phyloP scores from a whole-genome alignment of 2,888 invertebrate genomes.

The Pasiphila rectangulata region DNA sequence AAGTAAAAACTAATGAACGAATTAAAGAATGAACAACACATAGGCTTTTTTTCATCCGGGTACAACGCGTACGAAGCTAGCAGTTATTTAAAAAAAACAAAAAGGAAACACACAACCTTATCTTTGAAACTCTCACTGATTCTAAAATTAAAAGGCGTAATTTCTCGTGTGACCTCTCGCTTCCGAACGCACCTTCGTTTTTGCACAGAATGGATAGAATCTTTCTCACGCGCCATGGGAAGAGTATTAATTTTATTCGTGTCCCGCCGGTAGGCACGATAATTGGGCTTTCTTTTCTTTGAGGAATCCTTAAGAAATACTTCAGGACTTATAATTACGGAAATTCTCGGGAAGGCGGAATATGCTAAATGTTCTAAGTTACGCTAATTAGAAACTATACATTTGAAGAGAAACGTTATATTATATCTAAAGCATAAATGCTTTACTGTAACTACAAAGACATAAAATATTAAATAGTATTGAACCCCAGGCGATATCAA shows the following conservation, averaged over 20 bases:
- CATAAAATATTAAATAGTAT: too few relatives aligned
- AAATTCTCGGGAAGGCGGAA: neutral
- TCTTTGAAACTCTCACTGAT: conserved; percentile 24
- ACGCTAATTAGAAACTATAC: too few relatives aligned
- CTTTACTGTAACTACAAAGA: neutral
- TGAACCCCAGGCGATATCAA: neutral
- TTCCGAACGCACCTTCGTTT: conserved; percentile 59
- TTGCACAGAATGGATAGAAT: conserved; percentile 74
- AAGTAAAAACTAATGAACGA: too few relatives aligned
- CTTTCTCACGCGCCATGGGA: conserved; percentile 76
- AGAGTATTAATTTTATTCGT: conserved; percentile 49
- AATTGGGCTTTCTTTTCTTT: conserved; percentile 24
- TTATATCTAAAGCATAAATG: neutral
- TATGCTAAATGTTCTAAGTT: too few relatives aligned
- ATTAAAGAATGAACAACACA: too few relatives aligned
- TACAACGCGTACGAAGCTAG: too few relatives aligned
- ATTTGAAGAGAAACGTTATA: too few relatives aligned
- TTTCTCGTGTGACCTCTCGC: conserved; percentile 73
- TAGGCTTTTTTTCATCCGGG: too few relatives aligned
- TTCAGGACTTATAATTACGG: neutral
- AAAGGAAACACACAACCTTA: too few relatives aligned
- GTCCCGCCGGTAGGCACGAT: conserved; percentile 18
- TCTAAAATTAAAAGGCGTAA: conserved; percentile 47
- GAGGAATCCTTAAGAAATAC: conserved; percentile 19
- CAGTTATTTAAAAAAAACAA: too few relatives aligned